A percentile compares a stretch with the other conserved stretches of the same genome.
These are phyloP conservation scores for Anorthoa munda DNA, from an alignment of 2,888 invertebrate genomes.

Conservation along the genomic window DNA sequence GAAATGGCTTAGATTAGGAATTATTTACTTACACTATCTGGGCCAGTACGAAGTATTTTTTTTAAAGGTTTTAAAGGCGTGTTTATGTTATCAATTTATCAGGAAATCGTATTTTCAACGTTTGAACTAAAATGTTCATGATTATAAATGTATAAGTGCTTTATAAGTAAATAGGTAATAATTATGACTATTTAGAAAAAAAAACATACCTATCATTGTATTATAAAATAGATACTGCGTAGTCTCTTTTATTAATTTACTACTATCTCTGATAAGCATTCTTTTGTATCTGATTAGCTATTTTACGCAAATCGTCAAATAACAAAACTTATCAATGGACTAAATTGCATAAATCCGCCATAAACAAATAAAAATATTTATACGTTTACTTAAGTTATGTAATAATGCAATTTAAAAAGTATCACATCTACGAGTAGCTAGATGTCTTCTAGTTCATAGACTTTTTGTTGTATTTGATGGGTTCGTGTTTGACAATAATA, in stretches of 20 bases:
- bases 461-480: too few species aligned
- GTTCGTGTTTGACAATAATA: too few species aligned
- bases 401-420: too few species aligned
- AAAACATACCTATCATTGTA: background rate
- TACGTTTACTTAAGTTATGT: background rate
- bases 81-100: constrained; percentile 19
- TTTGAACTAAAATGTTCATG: background rate
- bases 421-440: too few species aligned
- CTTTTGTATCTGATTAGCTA: constrained; percentile 18
- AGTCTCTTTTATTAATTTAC: constrained; percentile 7
- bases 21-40: constrained; percentile 22
- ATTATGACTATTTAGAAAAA: background rate
- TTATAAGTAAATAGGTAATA: too few species aligned
- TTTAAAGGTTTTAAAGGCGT: constrained; percentile 2
- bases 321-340: background rate
- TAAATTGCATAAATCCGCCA: background rate
- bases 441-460: too few species aligned
- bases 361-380: background rate
- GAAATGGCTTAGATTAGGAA: constrained; percentile 28
- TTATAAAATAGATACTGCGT: background rate
- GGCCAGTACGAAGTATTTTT: constrained; percentile 20
- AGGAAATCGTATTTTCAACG: background rate
- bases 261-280: constrained; percentile 19
- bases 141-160: background rate
- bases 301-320: background rate